Evolutionary conservation across 1,140 invertebrate species (phyloP).

Genomic region (Drosophila kurseongensis): DNA sequence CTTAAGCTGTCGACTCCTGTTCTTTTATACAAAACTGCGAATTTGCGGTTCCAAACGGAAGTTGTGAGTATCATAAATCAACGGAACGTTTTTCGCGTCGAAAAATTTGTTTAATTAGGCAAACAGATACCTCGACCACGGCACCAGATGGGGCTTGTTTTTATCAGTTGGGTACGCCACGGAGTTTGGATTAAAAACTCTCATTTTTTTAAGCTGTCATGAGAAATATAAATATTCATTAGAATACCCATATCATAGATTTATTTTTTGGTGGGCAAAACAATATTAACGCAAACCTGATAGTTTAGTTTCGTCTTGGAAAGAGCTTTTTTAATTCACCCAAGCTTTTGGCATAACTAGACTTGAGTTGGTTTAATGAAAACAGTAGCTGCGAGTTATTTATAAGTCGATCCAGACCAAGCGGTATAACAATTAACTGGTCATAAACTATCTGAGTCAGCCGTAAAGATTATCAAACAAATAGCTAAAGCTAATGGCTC

Average conservation of each 20-base stretch:
- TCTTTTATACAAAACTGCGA: constrained; percentile 65
- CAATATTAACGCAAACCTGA: constrained; percentile 38
- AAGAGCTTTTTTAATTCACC: constrained; percentile 22
- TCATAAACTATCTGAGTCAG: constrained; percentile 35
- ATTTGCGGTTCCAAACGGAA: constrained; percentile 55
- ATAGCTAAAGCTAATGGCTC: constrained; percentile 27
- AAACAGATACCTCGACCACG: constrained; percentile 38
- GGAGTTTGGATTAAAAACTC: constrained; percentile 46
- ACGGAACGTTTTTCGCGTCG: constrained; percentile 39
- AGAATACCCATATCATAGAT: constrained; percentile 44
- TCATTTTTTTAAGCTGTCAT: constrained; percentile 49
- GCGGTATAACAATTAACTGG: constrained; percentile 29
- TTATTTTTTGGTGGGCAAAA: constrained; percentile 31
- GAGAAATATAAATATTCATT: constrained; percentile 52
- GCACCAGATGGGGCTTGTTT: constrained; percentile 44
- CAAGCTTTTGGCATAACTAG: constrained; percentile 5
- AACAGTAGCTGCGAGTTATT: constrained; percentile 40
- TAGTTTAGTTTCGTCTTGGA: constrained; percentile 26
- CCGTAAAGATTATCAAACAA: constrained; percentile 9
- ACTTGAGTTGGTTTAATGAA: constrained; percentile 1
- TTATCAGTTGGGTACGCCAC: constrained; percentile 34
- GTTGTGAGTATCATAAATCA: constrained; percentile 73
- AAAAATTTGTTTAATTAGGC: constrained; percentile 60
- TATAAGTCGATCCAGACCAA: constrained; percentile 21
- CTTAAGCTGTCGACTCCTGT: constrained; percentile 32